Evolutionary conservation across 2,797 vertebrate genomes (phyloP).

Genomic region (Scolopax bukidnonensis): DNA sequence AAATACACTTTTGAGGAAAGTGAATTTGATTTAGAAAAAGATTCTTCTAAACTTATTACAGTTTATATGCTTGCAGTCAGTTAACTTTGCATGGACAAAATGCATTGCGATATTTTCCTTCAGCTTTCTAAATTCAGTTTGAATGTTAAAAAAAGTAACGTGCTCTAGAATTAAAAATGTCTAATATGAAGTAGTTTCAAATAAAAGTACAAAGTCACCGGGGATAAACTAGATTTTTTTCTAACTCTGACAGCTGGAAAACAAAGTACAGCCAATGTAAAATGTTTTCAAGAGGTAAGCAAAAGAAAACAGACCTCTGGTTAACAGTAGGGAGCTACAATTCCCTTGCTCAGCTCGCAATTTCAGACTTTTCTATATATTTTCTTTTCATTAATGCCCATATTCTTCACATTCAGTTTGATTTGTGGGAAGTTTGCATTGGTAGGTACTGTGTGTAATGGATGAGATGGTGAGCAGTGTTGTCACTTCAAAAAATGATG

Average conservation of each 20-base stretch:
- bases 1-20: constrained; percentile 30
- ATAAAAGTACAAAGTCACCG: constrained; percentile 37
- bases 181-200: constrained; percentile 66
- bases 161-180: constrained; percentile 59
- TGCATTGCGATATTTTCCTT: constrained; percentile 42
- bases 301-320: constrained; percentile 42
- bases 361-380: constrained; percentile 36
- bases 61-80: constrained; percentile 17
- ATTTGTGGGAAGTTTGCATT: constrained; percentile 34
- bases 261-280: constrained; percentile 2
- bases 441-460: not conserved
- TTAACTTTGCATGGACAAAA: constrained; percentile 32
- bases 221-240: constrained; percentile 48
- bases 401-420: constrained; percentile 39
- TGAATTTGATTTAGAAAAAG: constrained; percentile 14
- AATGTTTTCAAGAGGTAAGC: not conserved
- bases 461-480: constrained; percentile 28
- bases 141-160: constrained; percentile 48
- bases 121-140: constrained; percentile 64
- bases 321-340: not conserved
- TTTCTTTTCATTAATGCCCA: constrained; percentile 41
- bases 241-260: constrained; percentile 59
- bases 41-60: not conserved
- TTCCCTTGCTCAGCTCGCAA: constrained; percentile 19
- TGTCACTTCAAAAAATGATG: constrained; percentile 46